Conservation (phyloP, 2,797 vertebrate genomes). For the Tiaroga cobitis region DNA sequence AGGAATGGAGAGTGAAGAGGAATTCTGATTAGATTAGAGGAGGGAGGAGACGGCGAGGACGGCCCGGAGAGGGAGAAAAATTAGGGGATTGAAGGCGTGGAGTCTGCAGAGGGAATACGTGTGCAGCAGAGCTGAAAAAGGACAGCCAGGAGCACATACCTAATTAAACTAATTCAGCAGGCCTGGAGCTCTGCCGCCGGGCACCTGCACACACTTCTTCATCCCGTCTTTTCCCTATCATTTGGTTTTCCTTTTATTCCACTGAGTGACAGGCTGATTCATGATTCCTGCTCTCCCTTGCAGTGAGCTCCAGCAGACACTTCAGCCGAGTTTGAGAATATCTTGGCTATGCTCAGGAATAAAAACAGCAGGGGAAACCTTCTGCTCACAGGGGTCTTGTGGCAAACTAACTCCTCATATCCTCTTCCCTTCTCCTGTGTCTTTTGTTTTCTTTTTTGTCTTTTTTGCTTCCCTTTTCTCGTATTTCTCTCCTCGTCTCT, state of each 20-base stretch:
- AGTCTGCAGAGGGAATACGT: slow-evolving; percentile 22
- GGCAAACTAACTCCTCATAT: slow-evolving; percentile 24
- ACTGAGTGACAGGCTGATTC: slow-evolving; percentile 58
- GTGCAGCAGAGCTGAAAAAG: slow-evolving; percentile 51
- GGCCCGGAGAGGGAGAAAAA: slow-evolving; percentile 33
- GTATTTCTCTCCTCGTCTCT: neutral
- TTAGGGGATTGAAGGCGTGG: slow-evolving; percentile 27
- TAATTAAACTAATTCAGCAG: slow-evolving; percentile 58
- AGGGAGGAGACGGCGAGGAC: neutral
- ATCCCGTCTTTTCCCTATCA: slow-evolving; percentile 46
- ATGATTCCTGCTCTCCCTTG: slow-evolving; percentile 47
- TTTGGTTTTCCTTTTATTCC: slow-evolving; percentile 34
- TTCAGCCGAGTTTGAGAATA: slow-evolving; percentile 47
- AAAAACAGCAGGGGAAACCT: slow-evolving; percentile 42
- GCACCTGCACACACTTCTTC: slow-evolving; percentile 55
- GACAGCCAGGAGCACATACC: slow-evolving; percentile 55
- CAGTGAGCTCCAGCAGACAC: slow-evolving; percentile 47
- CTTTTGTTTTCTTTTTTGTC: neutral
- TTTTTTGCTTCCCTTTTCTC: neutral
- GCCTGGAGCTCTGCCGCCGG: slow-evolving; percentile 45
- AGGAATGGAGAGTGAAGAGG: slow-evolving; percentile 47
- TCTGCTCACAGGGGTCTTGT: slow-evolving; percentile 36
- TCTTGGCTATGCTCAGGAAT: slow-evolving; percentile 18
- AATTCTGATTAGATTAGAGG: slow-evolving; percentile 51
- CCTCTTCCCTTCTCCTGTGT: neutral